phyloP scores from a whole-genome alignment of 2,113 vertebrate species.

The Saccopteryx bilineata region DNA sequence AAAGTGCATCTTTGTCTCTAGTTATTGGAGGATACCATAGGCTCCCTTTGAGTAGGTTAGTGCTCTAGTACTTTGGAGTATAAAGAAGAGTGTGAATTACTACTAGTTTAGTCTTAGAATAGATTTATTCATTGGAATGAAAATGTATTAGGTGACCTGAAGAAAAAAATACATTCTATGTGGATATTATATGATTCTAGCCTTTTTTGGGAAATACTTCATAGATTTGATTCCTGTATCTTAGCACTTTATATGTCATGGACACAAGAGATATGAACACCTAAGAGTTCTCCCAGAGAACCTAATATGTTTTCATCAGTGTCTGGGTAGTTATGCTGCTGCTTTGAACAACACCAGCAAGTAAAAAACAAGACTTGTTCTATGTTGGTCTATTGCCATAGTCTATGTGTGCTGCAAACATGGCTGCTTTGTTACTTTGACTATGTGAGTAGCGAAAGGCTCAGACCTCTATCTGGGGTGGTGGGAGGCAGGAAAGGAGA shows the following conservation, averaged over 20 bases:
- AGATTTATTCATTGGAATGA: background rate
- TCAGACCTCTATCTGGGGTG: background rate
- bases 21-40: background rate
- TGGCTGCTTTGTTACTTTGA: background rate
- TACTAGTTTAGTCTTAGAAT: constrained; percentile 39
- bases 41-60: background rate
- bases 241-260: background rate
- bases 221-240: background rate
- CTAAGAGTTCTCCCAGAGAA: background rate
- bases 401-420: background rate
- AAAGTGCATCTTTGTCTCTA: background rate
- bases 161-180: background rate
- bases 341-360: background rate
- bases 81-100: background rate
- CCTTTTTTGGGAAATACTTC: constrained; percentile 25
- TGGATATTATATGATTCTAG: background rate
- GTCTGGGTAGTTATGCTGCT: background rate
- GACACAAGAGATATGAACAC: background rate
- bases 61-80: background rate
- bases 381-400: background rate
- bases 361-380: background rate
- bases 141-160: background rate
- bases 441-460: accelerated
- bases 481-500: background rate
- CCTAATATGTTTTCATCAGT: background rate